Conservation (phyloP, 2,888 invertebrate species). For the Eupithecia subumbrata region DNA sequence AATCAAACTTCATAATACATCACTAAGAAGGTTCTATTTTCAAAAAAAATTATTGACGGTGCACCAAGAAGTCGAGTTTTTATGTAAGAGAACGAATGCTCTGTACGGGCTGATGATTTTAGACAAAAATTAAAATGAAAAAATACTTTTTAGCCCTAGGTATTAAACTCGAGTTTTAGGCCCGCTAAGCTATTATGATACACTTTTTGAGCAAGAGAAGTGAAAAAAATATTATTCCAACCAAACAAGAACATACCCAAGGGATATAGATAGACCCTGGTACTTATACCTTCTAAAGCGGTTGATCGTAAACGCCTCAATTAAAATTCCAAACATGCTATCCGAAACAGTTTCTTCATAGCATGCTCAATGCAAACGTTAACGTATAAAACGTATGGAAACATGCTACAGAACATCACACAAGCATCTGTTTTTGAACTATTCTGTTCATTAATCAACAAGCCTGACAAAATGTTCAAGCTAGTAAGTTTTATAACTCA, state of each 20-base stretch:
- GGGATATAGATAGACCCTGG: background rate
- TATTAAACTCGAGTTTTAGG: too few species aligned
- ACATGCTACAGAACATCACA: slow-evolving; percentile 41
- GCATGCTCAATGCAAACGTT: slow-evolving; percentile 47
- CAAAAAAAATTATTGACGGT: too few species aligned
- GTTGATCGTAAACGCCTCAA: background rate
- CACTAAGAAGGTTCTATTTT: too few species aligned
- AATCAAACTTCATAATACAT: too few species aligned
- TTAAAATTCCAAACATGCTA: slow-evolving; percentile 57
- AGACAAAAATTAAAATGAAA: too few species aligned
- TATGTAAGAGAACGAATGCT: too few species aligned
- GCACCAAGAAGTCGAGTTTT: too few species aligned
- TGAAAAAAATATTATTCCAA: too few species aligned
- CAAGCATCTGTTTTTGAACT: slow-evolving; percentile 34
- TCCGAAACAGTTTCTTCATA: slow-evolving; percentile 59
- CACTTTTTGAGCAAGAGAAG: too few species aligned
- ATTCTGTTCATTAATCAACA: slow-evolving; percentile 35
- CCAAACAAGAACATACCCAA: background rate
- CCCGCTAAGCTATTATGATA: too few species aligned
- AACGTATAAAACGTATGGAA: slow-evolving; percentile 60
- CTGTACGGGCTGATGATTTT: too few species aligned
- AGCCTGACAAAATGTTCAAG: slow-evolving; percentile 68
- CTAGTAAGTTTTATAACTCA: slow-evolving; percentile 63
- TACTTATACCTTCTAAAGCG: background rate
- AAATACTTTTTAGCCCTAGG: too few species aligned